A percentile compares a stretch with the other conserved stretches of the same genome.
Conservation (phyloP, 2,113 vertebrate genomes). For the Vicugna pacos region DNA sequence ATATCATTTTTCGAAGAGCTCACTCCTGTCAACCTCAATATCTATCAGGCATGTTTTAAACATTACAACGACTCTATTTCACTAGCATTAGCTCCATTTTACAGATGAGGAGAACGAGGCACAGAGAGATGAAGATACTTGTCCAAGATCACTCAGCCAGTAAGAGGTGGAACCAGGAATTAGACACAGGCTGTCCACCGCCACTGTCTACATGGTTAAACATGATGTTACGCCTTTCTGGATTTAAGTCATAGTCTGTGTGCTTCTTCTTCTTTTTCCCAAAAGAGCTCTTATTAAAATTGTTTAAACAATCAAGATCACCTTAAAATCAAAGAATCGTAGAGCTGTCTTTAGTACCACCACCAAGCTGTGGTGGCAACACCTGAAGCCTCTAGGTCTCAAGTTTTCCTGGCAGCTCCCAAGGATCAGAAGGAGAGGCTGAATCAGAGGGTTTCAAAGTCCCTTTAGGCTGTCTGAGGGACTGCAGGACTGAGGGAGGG, state of each 20-base stretch:
- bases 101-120: background rate
- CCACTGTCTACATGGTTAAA: background rate
- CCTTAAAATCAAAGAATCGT: background rate
- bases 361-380: background rate
- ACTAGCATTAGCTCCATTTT: background rate
- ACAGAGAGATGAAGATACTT: background rate
- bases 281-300: background rate
- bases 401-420: background rate
- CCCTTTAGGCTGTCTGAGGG: background rate
- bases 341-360: background rate
- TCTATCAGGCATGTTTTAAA: background rate
- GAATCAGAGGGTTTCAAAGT: no score
- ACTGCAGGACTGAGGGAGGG: background rate
- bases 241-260: background rate
- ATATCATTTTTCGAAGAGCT: background rate
- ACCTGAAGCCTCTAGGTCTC: background rate
- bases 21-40: background rate
- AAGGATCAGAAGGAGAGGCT: no score
- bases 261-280: background rate
- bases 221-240: background rate
- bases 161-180: background rate
- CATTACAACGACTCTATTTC: background rate
- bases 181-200: background rate
- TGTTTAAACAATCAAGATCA: background rate
- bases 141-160: background rate